These are phyloP conservation scores for Oreotrochilus melanogaster DNA, from an alignment of 2,113 vertebrate species.

Conservation along the genomic window DNA sequence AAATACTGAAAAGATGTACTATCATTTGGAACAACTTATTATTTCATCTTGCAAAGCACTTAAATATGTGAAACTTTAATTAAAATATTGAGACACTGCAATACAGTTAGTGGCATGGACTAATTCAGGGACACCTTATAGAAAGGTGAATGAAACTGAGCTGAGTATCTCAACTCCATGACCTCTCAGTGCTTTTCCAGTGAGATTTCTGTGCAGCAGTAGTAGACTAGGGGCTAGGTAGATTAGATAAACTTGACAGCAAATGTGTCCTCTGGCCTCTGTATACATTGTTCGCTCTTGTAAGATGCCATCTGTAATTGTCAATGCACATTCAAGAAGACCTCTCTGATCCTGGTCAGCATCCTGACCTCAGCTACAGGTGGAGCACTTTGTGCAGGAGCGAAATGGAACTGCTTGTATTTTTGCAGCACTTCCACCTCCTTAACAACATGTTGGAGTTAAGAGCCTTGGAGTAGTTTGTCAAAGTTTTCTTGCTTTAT, in stretches of 20 bases:
- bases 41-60: background rate
- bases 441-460: background rate
- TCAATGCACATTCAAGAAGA: background rate
- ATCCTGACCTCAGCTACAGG: background rate
- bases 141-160: background rate
- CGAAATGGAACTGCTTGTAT: background rate
- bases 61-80: background rate
- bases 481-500: background rate
- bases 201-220: background rate
- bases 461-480: background rate
- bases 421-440: background rate
- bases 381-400: background rate
- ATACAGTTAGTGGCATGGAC: background rate
- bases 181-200: background rate
- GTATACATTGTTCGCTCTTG: background rate
- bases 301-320: background rate
- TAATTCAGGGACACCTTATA: background rate
- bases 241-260: fast-evolving
- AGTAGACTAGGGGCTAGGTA: background rate
- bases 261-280: background rate
- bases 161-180: background rate
- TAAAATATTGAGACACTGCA: fast-evolving
- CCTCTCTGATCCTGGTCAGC: background rate
- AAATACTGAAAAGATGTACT: background rate
- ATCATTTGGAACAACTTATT: background rate